Base-by-base conservation (phyloP, 1,140 invertebrate genomes). In the Anastrepha obliqua region DNA sequence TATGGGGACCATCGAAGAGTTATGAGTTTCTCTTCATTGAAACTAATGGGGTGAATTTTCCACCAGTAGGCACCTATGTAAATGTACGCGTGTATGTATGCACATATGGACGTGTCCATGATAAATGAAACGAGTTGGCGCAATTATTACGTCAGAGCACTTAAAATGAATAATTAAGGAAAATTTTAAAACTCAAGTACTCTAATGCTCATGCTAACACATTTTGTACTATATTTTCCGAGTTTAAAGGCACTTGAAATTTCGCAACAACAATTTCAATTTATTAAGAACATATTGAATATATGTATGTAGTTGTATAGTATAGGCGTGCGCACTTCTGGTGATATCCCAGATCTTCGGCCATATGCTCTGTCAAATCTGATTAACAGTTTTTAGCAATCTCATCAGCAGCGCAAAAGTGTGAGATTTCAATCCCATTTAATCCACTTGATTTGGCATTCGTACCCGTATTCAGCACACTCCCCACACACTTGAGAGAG, bases 301-400 rank as follows among this genome's bases (percentile, higher is more conserved):
- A 6, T 55, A 0, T 8, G 55, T 67, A 67, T 17, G 60, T 62
- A 29, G n/a, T 55, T 29, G 44, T 51, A 9, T 47, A 20, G 0
- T 29, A 29, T 29, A 67, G 20, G 17, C n/a, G 6, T 55, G 51
- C 2, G 51, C 11, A 2, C 51, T 55, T 55, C 51, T 55, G 51
- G 0, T 78, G 74, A 78, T 29, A 55, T 55, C 15, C 51, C 3
- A 51, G 44, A 81, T 55, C 47, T 55, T 0, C 74, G 15, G 20
- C 74, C 74, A 81, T 81, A 81, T 81, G 74, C 74, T 47, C 74
- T 81, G 74, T 81, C 74, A 81, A 81, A 81, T 81, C 74, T 51
- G 74, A 81, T 81, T 81, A 81, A 55, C 47, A 81, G 74, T 81
- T 81, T 55, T 81, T 81, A 58, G 74, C 20, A 51, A 81, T 81